phyloP scores from a whole-genome alignment of 2,113 vertebrate genomes.

The Ceratotherium simum region DNA sequence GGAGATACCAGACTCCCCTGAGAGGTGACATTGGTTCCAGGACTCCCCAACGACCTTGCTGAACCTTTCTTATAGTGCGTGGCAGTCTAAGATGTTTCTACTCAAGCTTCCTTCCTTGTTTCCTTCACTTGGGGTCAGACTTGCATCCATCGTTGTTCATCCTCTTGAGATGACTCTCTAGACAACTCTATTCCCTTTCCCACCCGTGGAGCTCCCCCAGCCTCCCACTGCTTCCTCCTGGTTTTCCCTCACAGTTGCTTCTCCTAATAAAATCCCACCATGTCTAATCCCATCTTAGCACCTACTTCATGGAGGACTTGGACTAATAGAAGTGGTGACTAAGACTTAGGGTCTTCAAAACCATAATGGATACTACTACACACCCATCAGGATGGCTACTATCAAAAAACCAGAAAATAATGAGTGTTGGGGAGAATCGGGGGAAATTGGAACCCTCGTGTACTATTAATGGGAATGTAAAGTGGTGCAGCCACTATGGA shows the following conservation, averaged over 20 bases:
- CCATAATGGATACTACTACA: background rate
- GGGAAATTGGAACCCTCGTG: background rate
- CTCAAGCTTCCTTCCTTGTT: background rate
- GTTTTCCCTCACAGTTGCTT: background rate
- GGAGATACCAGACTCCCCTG: background rate
- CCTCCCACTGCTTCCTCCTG: background rate
- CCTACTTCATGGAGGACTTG: background rate
- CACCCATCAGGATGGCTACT: background rate
- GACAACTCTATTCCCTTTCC: background rate
- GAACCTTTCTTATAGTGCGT: background rate
- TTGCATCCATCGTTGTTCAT: background rate
- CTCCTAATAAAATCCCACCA: background rate
- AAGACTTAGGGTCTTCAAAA: background rate
- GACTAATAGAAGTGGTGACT: background rate
- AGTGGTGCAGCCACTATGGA: background rate
- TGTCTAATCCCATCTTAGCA: background rate
- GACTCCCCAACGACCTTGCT: background rate
- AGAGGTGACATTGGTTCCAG: background rate
- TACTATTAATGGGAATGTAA: background rate
- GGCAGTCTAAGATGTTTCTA: background rate
- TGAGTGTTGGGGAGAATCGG: background rate
- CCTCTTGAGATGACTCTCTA: background rate
- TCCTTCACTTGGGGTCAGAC: background rate
- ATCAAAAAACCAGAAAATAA: background rate
- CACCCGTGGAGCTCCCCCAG: accelerated